These are phyloP conservation scores for Listrodromus nycthemerus DNA, from an alignment of 2,888 invertebrate species.

Conservation along the genomic window DNA sequence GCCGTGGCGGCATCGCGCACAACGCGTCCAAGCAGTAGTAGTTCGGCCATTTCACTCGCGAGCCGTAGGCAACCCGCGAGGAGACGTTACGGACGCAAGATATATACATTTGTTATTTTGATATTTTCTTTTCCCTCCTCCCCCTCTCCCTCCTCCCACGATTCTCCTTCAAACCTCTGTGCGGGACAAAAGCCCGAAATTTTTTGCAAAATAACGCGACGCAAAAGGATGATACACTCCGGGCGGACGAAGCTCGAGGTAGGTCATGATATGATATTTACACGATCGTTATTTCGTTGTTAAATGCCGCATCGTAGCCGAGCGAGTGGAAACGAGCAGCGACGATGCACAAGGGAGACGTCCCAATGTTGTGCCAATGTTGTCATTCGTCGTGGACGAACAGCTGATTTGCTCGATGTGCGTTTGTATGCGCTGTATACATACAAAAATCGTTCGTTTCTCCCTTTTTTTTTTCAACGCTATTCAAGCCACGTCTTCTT, in stretches of 20 bases:
- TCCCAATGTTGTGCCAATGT: slow-evolving; percentile 77
- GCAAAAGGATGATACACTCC: slow-evolving; percentile 85
- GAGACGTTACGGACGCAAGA: slow-evolving; percentile 56
- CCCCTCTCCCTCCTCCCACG: slow-evolving; percentile 6
- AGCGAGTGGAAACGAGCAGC: neutral
- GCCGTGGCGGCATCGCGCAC: slow-evolving; percentile 69
- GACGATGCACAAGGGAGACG: slow-evolving; percentile 9
- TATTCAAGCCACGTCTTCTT: slow-evolving; percentile 11
- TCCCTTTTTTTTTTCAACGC: slow-evolving; percentile 54
- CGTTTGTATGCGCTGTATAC: slow-evolving; percentile 66
- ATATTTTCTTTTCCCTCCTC: slow-evolving; percentile 30
- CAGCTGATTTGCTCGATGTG: slow-evolving; percentile 80
- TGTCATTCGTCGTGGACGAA: slow-evolving; percentile 81
- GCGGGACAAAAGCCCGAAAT: slow-evolving; percentile 69
- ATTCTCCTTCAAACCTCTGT: slow-evolving; percentile 62
- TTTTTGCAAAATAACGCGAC: slow-evolving; percentile 83
- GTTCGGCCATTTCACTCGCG: slow-evolving; percentile 84
- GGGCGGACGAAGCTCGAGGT: slow-evolving; percentile 84
- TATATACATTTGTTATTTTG: slow-evolving; percentile 44
- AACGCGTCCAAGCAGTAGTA: slow-evolving; percentile 74
- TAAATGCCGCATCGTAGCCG: slow-evolving; percentile 22
- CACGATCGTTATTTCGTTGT: slow-evolving; percentile 61
- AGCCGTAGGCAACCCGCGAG: slow-evolving; percentile 65
- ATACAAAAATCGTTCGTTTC: slow-evolving; percentile 29
- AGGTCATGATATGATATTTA: slow-evolving; percentile 74